Evolutionary conservation across 2,113 vertebrate genomes (phyloP).

Genomic region (Thalassarche chlororhynchos): DNA sequence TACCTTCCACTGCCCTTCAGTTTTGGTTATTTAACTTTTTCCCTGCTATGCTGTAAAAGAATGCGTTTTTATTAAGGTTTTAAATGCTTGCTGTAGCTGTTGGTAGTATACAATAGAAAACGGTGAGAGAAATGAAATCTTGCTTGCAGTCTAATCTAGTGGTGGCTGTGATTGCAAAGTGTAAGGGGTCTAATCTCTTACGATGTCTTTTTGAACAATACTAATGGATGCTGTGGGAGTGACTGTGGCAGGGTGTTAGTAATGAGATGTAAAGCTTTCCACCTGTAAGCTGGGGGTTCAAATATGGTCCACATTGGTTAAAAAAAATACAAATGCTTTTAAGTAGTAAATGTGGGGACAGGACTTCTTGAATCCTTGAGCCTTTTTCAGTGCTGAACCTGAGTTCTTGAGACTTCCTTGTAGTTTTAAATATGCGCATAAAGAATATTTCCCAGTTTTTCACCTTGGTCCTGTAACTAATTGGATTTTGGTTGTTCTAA

Average conservation of each 20-base stretch:
- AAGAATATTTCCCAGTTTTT: background rate
- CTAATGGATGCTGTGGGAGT: background rate
- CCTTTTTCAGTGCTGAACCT: background rate
- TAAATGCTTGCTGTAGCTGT: background rate
- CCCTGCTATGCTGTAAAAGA: background rate
- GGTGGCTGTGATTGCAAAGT: background rate
- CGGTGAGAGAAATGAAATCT: background rate
- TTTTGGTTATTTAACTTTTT: background rate
- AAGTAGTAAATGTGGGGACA: background rate
- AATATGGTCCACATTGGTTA: background rate
- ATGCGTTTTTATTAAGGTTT: background rate
- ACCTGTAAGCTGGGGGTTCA: background rate
- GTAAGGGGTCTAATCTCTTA: background rate
- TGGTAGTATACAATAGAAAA: background rate
- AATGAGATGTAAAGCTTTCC: background rate
- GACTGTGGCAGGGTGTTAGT: background rate
- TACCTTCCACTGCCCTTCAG: background rate
- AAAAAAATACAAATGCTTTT: background rate
- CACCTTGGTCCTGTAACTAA: background rate
- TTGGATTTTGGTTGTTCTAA: background rate
- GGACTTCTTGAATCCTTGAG: background rate
- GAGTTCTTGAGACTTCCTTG: background rate
- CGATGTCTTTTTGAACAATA: background rate
- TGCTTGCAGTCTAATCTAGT: background rate
- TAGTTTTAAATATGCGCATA: background rate